Conservation (phyloP, 2,797 vertebrate genomes). For the Allobates femoralis region DNA sequence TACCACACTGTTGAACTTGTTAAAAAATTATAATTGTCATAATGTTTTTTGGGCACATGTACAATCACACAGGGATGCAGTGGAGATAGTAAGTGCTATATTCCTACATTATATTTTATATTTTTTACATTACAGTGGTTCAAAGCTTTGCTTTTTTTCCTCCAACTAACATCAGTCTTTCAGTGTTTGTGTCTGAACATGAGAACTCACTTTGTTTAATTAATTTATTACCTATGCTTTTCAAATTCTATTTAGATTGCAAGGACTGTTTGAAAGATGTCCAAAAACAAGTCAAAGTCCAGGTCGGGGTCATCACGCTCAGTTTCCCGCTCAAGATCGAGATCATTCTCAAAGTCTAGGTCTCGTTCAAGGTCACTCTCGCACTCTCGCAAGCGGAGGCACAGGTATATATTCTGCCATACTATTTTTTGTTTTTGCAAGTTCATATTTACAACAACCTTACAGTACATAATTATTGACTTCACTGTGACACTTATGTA, state of each 20-base stretch:
- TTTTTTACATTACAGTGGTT: no score
- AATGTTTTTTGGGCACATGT: no score
- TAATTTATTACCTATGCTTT: conserved; percentile 24
- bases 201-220: background rate
- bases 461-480: no score
- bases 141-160: background rate
- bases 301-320: conserved; percentile 89
- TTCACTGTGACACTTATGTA: no score
- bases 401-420: conserved; percentile 81
- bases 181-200: background rate
- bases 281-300: conserved; percentile 92
- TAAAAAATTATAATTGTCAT: no score
- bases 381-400: conserved; percentile 88
- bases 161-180: background rate
- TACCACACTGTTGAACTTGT: no score
- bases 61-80: no score
- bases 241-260: conserved; percentile 28
- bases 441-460: background rate
- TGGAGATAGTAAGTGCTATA: no score
- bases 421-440: background rate
- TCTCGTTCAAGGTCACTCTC: conserved; percentile 91
- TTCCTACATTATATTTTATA: no score
- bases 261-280: conserved; percentile 81
- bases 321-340: conserved; percentile 85
- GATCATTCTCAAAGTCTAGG: conserved; percentile 89